A percentile compares a stretch with the other conserved stretches of the same genome.
Conservation (phyloP, 2,113 vertebrate genomes). For the Nestor notabilis region DNA sequence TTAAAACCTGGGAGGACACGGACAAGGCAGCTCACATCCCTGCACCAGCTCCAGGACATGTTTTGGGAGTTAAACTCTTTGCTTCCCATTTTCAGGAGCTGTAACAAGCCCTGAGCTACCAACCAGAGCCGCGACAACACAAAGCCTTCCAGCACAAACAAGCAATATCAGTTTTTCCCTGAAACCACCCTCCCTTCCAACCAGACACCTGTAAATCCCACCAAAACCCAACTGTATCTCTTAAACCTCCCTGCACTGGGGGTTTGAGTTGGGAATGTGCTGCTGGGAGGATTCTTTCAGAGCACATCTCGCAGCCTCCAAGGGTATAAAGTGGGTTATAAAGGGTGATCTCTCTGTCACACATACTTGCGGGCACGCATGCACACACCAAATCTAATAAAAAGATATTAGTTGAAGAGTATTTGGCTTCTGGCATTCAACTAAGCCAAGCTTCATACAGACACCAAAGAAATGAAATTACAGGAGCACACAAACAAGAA, state of each 20-base stretch:
- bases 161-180: rapidly evolving
- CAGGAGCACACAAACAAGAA: conserved; percentile 50
- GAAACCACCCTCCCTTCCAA: neutral
- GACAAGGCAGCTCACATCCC: neutral
- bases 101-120: neutral
- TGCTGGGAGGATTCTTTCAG: neutral
- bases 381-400: conserved; percentile 49
- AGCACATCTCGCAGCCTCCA: neutral
- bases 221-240: rapidly evolving
- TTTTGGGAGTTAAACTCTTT: neutral
- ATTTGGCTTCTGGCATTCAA: conserved; percentile 50
- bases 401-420: conserved; percentile 45
- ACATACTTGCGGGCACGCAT: neutral
- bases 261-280: neutral
- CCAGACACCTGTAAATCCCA: neutral
- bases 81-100: neutral
- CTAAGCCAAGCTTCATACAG: conserved; percentile 44
- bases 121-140: rapidly evolving
- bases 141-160: neutral
- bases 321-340: neutral
- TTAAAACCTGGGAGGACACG: rapidly evolving
- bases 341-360: conserved; percentile 24
- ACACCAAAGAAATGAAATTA: conserved; percentile 63
- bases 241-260: neutral
- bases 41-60: rapidly evolving